phyloP scores from a whole-genome alignment of 37 sponge, comb jelly and placozoan species.

The Diacarnus erythraeanus region DNA sequence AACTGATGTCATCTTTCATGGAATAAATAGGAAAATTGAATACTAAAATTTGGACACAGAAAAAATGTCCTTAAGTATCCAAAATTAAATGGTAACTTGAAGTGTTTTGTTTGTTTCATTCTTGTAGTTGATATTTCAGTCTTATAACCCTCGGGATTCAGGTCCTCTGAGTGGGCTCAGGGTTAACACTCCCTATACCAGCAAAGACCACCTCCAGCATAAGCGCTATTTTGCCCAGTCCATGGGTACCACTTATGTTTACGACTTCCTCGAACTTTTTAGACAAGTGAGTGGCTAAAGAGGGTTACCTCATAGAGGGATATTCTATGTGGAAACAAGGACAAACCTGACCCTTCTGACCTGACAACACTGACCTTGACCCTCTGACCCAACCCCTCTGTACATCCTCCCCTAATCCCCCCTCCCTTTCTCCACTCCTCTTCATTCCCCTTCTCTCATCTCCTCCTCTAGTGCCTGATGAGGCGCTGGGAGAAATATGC shows the following conservation, averaged over 20 bases:
- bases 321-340: too few species aligned
- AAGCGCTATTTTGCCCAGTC: conserved; percentile 91
- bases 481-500: conserved; percentile 72
- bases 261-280: conserved; percentile 96
- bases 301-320: too few species aligned
- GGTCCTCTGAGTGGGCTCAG: conserved; percentile 95
- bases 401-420: not conserved
- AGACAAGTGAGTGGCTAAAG: conserved; percentile 47
- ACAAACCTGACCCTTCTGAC: too few species aligned
- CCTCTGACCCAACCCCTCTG: conserved; percentile 2
- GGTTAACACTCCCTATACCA: conserved; percentile 86
- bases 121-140: conserved; percentile 61
- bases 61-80: too few species aligned
- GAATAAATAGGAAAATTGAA: too few species aligned
- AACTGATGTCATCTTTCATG: too few species aligned
- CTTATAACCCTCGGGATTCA: conserved; percentile 27
- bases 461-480: not conserved
- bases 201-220: conserved; percentile 93
- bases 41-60: too few species aligned
- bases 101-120: too few species aligned
- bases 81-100: too few species aligned
- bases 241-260: conserved; percentile 93
- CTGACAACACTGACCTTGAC: conserved; percentile 9
- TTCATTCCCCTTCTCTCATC: not conserved
- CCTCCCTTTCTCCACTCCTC: not conserved